A percentile compares a stretch with the other conserved stretches of the same genome.
These are phyloP conservation scores for Contarinia nasturtii DNA, from an alignment of 1,140 invertebrate genomes.

Conservation along the genomic window DNA sequence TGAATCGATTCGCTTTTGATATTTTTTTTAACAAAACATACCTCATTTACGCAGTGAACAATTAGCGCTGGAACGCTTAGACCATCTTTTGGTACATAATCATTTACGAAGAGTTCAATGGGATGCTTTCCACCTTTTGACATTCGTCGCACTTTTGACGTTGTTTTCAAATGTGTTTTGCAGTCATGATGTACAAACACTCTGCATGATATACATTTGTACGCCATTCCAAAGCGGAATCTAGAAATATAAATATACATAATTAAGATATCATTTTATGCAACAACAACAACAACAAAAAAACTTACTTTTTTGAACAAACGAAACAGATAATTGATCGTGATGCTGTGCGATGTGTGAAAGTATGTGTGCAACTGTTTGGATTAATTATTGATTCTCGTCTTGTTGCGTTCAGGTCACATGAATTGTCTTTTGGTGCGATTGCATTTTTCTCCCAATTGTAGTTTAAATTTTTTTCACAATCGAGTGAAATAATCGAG, in stretches of 20 bases:
- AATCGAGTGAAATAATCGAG: too few species aligned
- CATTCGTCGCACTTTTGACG: constrained; percentile 14
- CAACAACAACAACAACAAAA: too few species aligned
- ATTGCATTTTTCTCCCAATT: not conserved
- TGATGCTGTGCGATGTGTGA: constrained; percentile 64
- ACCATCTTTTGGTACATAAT: constrained; percentile 56
- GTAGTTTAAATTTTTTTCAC: too few species aligned
- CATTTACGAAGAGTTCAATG: constrained; percentile 35
- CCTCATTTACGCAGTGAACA: constrained; percentile 85
- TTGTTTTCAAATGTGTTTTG: constrained; percentile 55
- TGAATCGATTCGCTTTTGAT: too few species aligned
- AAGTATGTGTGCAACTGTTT: constrained; percentile 35
- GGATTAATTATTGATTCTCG: not conserved
- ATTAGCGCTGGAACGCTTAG: constrained; percentile 88
- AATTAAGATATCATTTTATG: too few species aligned
- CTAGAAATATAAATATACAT: too few species aligned
- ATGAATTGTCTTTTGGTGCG: constrained; percentile 11
- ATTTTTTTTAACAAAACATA: too few species aligned
- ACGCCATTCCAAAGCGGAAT: constrained; percentile 54
- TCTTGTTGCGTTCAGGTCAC: not conserved
- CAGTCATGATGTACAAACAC: constrained; percentile 53
- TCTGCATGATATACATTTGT: constrained; percentile 59
- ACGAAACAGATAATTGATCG: constrained; percentile 65
- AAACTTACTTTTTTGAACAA: constrained; percentile 53
- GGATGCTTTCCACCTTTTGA: constrained; percentile 30